Evolutionary conservation across 1,140 invertebrate genomes (phyloP).

Genomic region (Drosophila kurseongensis): DNA sequence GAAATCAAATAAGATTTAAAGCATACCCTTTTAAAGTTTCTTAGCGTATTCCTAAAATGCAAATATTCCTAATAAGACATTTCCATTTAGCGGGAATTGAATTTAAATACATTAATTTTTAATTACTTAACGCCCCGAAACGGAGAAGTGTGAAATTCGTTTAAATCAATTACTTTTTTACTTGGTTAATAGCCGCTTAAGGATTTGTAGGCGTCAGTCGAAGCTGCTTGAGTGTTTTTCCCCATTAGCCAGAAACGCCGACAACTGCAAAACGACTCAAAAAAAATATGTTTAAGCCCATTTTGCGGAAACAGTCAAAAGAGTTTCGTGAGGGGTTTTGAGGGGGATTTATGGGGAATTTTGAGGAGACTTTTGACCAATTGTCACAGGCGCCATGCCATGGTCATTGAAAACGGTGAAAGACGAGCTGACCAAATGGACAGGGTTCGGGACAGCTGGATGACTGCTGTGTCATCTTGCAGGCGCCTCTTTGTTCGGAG

Average conservation of each 20-base stretch:
- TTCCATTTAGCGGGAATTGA: not conserved
- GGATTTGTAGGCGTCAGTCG: slow-evolving; percentile 39
- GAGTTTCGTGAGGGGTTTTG: not conserved
- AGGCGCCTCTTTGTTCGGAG: slow-evolving; percentile 72
- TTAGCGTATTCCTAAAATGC: too few relatives aligned
- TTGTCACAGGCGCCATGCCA: slow-evolving; percentile 61
- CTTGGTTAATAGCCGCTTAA: slow-evolving; percentile 27
- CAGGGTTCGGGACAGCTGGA: slow-evolving; percentile 15
- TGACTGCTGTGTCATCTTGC: slow-evolving; percentile 70
- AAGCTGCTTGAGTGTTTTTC: slow-evolving; percentile 35
- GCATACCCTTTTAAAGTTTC: too few relatives aligned
- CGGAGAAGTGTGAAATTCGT: slow-evolving; percentile 36
- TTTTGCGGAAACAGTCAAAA: slow-evolving; percentile 29
- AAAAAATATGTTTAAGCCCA: slow-evolving; percentile 3
- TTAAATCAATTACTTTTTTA: slow-evolving; percentile 41
- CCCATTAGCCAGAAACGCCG: slow-evolving; percentile 31
- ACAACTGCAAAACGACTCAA: slow-evolving; percentile 4
- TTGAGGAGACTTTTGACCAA: slow-evolving; percentile 14
- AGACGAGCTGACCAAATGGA: slow-evolving; percentile 55
- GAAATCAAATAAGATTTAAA: too few relatives aligned
- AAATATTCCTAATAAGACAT: too few relatives aligned
- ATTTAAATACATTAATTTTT: not conserved
- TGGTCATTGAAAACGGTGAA: slow-evolving; percentile 67
- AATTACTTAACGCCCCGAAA: slow-evolving; percentile 17
- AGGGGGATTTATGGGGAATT: slow-evolving; percentile 1